Conservation (phyloP, 2,888 invertebrate genomes). For the Limnephilus rhombicus region DNA sequence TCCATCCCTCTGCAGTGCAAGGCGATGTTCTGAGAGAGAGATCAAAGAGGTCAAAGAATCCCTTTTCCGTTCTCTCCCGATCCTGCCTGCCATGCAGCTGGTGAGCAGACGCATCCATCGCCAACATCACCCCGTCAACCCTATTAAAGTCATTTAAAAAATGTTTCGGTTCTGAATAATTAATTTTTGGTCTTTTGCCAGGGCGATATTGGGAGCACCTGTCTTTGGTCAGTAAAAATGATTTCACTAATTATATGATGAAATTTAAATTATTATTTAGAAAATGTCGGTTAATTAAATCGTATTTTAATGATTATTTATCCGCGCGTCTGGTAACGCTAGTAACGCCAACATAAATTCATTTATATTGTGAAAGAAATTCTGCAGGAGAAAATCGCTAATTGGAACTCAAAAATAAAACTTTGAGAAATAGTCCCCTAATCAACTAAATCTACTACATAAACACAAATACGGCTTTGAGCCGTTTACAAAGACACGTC, state of each 20-base stretch:
- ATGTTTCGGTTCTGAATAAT: too few relatives aligned
- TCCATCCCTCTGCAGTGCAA: too few relatives aligned
- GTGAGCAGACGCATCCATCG: too few relatives aligned
- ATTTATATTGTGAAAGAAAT: not conserved
- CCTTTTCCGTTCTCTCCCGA: too few relatives aligned
- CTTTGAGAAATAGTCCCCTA: not conserved
- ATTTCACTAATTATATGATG: not conserved
- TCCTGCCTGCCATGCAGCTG: too few relatives aligned
- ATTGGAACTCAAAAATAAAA: not conserved
- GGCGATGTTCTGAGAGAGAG: too few relatives aligned
- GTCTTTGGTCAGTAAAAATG: too few relatives aligned
- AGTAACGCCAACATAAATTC: not conserved
- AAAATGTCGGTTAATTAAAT: not conserved
- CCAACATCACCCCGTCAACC: too few relatives aligned
- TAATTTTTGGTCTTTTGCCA: too few relatives aligned
- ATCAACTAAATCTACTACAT: not conserved
- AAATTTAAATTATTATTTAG: not conserved
- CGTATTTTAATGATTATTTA: not conserved
- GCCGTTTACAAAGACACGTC: not conserved
- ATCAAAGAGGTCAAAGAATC: too few relatives aligned
- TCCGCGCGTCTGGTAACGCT: not conserved
- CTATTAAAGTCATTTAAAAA: too few relatives aligned
- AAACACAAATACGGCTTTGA: not conserved
- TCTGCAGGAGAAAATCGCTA: not conserved
- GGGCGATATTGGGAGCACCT: too few relatives aligned